Evolutionary conservation across 2,113 vertebrate genomes (phyloP), one percentile per base, ranked within the genome.

Genomic region (Gymnarchus niloticus): DNA sequence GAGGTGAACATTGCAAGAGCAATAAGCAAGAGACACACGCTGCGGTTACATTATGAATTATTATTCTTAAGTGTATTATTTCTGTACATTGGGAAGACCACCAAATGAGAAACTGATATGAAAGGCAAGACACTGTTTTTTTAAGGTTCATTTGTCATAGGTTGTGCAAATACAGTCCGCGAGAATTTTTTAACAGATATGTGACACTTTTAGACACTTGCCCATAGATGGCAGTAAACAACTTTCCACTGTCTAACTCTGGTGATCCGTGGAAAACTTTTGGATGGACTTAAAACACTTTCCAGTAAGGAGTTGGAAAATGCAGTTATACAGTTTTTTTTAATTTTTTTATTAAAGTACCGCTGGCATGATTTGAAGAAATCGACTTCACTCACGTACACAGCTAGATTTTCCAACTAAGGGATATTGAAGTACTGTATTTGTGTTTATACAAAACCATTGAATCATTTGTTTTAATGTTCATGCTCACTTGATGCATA

Each of bases 221-320:
- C 33, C 65, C 65, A 21, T 73, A 73, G 65, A 41, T 28, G 65
- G 65, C 65, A 73, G 65, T 41, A 73, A 73, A 73, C 65, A 73
- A 41, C 33, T 33, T 73, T 73, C 65, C 65, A 28, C 33, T 69
- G 28, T 69, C 3, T 73, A 37, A 73, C 14, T 73, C 33, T 73
- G 65, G 1, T 73, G 33, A 73, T 19, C 65, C 65, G 19, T 6
- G n/a, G 12, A 69, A 37, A 69, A 37, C 17, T 69, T 37, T 69
- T 37, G 9, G 37, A 33, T 69, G 28, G 28, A 69, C 12, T 69
- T 69, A 69, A 33, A 33, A 37, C 4, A 4, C 28, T 69, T 17
- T 69, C 28, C 33, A 69, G 14, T 37, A 69, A 69, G 37, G 9
- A 69, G 28, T 5, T 37, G 12, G 61, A 69, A 61, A 61, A 61